These are phyloP conservation scores for Ceratitis capitata DNA, from an alignment of 1,140 invertebrate species.

Conservation along the genomic window DNA sequence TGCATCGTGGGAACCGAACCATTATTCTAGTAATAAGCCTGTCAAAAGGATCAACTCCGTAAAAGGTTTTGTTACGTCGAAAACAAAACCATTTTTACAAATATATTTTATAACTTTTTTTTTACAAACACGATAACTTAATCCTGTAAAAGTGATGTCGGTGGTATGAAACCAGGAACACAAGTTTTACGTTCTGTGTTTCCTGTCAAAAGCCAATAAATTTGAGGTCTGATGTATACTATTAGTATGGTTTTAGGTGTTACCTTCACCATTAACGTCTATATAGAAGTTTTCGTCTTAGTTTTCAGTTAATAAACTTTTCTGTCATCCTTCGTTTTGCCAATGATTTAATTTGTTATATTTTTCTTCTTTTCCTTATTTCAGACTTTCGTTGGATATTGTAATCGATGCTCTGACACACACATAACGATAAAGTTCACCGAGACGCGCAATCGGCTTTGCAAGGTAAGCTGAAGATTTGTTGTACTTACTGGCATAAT, in stretches of 20 bases:
- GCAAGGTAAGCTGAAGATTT: constrained; percentile 2
- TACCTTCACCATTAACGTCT: background rate
- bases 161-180: too few relatives aligned
- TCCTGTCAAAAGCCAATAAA: too few relatives aligned
- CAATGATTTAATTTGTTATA: background rate
- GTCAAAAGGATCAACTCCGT: too few relatives aligned
- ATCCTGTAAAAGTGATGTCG: too few relatives aligned
- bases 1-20: too few relatives aligned
- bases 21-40: too few relatives aligned
- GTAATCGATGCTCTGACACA: background rate
- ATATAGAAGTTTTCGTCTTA: background rate
- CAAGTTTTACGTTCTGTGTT: too few relatives aligned
- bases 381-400: background rate
- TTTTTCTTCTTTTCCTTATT: background rate
- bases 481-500: background rate
- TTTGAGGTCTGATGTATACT: too few relatives aligned
- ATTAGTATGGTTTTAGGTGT: background rate
- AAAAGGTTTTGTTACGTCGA: too few relatives aligned
- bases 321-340: background rate
- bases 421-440: background rate
- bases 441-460: background rate
- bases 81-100: too few relatives aligned
- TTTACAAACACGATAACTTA: too few relatives aligned
- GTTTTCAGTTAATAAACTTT: background rate
- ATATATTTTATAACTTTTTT: too few relatives aligned